A percentile compares a stretch with the other conserved stretches of the same genome.
Conservation (phyloP, 2,888 invertebrate species). For the Leucophora obtusa region DNA sequence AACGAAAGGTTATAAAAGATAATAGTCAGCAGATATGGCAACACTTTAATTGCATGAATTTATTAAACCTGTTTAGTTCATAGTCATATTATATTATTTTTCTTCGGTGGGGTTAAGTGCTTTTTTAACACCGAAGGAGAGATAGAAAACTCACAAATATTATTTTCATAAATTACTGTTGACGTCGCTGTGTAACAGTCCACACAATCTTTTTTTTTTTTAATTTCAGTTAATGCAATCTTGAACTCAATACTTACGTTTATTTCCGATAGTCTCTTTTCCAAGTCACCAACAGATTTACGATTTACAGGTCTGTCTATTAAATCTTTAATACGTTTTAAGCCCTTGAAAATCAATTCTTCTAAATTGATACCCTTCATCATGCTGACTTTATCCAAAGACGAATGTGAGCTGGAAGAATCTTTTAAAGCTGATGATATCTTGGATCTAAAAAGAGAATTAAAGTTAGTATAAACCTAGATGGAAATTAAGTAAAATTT, state of each 20-base stretch:
- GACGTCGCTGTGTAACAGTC: too few species aligned
- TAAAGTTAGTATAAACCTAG: background rate
- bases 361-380: constrained; percentile 74
- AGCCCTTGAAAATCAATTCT: constrained; percentile 76
- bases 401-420: constrained; percentile 62
- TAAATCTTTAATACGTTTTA: constrained; percentile 77
- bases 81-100: too few species aligned
- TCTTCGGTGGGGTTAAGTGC: too few species aligned
- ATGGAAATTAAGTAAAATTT: background rate
- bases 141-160: too few species aligned
- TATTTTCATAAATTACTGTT: too few species aligned
- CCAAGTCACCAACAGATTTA: constrained; percentile 73
- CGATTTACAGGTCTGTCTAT: constrained; percentile 76
- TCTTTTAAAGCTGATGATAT: constrained; percentile 29
- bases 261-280: constrained; percentile 76
- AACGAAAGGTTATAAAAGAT: too few species aligned
- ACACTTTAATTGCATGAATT: background rate
- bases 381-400: constrained; percentile 68
- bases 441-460: constrained; percentile 67
- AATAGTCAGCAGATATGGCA: too few species aligned
- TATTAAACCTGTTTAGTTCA: too few species aligned
- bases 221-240: too few species aligned
- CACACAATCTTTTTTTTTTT: too few species aligned
- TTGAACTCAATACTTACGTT: constrained; percentile 72
- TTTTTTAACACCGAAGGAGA: too few species aligned